Percentiles rank a stretch among this genome's conserved stretches.
These are phyloP conservation scores for Pseudeuparius sepicola DNA, from an alignment of 2,888 invertebrate species.

Conservation along the genomic window DNA sequence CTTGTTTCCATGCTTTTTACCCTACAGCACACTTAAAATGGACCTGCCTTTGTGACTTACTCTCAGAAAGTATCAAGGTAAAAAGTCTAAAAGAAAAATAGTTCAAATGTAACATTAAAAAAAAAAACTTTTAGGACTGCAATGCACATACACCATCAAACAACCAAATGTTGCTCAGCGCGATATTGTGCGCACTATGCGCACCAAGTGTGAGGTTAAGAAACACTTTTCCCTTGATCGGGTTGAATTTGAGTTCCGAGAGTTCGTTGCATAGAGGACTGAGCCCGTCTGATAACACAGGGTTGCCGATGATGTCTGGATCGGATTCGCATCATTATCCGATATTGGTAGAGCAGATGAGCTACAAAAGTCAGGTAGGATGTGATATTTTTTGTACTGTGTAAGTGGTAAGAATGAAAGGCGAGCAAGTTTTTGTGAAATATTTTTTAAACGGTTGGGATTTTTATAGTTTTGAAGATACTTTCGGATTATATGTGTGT, in stretches of 20 bases:
- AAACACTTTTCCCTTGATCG: slow-evolving; percentile 64
- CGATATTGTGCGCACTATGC: slow-evolving; percentile 78
- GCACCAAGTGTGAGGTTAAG: slow-evolving; percentile 64
- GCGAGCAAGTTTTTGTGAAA: too few species aligned
- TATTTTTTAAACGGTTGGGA: too few species aligned
- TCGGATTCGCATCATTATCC: slow-evolving; percentile 65
- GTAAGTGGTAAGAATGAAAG: too few species aligned
- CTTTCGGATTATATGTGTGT: too few species aligned
- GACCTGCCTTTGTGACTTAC: slow-evolving; percentile 78
- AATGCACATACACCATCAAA: slow-evolving; percentile 26
- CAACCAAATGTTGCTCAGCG: slow-evolving; percentile 58
- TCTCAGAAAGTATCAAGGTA: slow-evolving; percentile 63
- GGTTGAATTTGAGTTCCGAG: slow-evolving; percentile 31
- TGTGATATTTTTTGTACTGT: too few species aligned
- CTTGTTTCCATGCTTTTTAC: slow-evolving; percentile 93
- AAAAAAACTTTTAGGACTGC: slow-evolving; percentile 38
- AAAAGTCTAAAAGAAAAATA: slow-evolving; percentile 17
- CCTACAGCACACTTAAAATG: slow-evolving; percentile 89
- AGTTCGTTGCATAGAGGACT: slow-evolving; percentile 46
- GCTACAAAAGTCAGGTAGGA: slow-evolving; percentile 50
- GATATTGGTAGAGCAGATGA: slow-evolving; percentile 68
- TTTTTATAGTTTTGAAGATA: too few species aligned
- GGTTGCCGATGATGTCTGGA: slow-evolving; percentile 55
- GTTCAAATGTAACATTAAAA: too few species aligned
- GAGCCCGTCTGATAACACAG: slow-evolving; percentile 60